Evolutionary conservation across 2,797 vertebrate species (phyloP).

Genomic region (Hafferia zeledoni): DNA sequence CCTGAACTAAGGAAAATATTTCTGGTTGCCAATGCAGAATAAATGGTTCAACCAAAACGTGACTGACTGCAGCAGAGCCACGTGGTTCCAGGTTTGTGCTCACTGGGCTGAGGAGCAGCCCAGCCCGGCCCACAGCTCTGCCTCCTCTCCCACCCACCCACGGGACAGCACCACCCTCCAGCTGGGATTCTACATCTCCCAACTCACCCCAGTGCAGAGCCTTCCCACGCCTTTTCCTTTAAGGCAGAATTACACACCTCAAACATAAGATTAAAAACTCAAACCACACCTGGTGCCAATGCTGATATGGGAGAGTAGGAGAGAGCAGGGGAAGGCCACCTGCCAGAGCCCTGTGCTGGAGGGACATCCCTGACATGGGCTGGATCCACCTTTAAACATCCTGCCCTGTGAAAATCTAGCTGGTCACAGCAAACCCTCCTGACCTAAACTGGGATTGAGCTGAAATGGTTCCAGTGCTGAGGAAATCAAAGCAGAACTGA

Average conservation of each 20-base stretch:
- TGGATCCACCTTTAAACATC: neutral
- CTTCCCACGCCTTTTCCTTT: neutral
- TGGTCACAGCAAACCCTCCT: neutral
- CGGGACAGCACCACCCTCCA: rapidly evolving
- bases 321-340: neutral
- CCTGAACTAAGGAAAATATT: neutral
- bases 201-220: rapidly evolving
- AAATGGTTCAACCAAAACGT: neutral
- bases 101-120: rapidly evolving
- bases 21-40: neutral
- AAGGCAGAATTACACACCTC: neutral
- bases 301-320: neutral
- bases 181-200: neutral
- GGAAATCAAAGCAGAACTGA: neutral
- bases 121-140: neutral
- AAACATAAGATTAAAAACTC: neutral
- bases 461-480: rapidly evolving
- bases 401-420: neutral
- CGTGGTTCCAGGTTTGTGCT: neutral
- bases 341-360: neutral
- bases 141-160: rapidly evolving
- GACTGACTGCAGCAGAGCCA: neutral
- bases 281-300: neutral
- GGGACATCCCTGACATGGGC: rapidly evolving
- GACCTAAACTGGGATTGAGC: neutral